These are phyloP conservation scores for Enoplosus armatus DNA, from an alignment of 2,797 vertebrate species.

Conservation along the genomic window DNA sequence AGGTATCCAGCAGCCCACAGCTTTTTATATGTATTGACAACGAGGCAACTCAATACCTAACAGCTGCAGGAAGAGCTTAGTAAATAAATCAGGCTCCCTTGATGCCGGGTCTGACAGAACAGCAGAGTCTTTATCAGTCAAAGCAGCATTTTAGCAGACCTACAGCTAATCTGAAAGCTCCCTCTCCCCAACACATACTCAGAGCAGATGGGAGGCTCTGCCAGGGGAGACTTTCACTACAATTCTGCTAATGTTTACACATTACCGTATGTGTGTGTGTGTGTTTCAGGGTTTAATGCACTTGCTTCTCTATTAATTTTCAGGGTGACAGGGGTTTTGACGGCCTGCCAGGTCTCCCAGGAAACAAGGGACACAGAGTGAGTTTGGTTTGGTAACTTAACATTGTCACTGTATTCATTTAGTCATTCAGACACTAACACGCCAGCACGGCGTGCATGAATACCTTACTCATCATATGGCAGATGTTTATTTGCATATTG, in stretches of 20 bases:
- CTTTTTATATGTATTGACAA: slow-evolving; percentile 75
- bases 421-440: slow-evolving; percentile 17
- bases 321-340: slow-evolving; percentile 96
- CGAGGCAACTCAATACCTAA: slow-evolving; percentile 70
- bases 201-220: slow-evolving; percentile 79
- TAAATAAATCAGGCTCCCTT: slow-evolving; percentile 78
- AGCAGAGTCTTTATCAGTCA: slow-evolving; percentile 79
- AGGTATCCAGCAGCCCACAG: slow-evolving; percentile 53
- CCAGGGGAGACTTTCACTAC: slow-evolving; percentile 72
- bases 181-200: slow-evolving; percentile 54
- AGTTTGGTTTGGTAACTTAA: slow-evolving; percentile 72
- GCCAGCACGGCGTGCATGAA: slow-evolving; percentile 23
- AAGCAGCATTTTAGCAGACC: slow-evolving; percentile 76
- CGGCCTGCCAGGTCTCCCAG: slow-evolving; percentile 92
- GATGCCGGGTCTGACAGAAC: slow-evolving; percentile 73
- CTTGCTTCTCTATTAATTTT: slow-evolving; percentile 71
- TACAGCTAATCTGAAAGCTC: slow-evolving; percentile 75
- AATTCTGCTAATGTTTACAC: slow-evolving; percentile 78
- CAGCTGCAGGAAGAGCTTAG: slow-evolving; percentile 79
- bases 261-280: slow-evolving; percentile 57
- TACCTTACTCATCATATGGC: slow-evolving; percentile 39
- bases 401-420: slow-evolving; percentile 45
- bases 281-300: slow-evolving; percentile 66
- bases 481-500: slow-evolving; percentile 72
- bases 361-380: slow-evolving; percentile 93